phyloP scores from a whole-genome alignment of 2,113 vertebrate genomes.

The Sterna hirundo region DNA sequence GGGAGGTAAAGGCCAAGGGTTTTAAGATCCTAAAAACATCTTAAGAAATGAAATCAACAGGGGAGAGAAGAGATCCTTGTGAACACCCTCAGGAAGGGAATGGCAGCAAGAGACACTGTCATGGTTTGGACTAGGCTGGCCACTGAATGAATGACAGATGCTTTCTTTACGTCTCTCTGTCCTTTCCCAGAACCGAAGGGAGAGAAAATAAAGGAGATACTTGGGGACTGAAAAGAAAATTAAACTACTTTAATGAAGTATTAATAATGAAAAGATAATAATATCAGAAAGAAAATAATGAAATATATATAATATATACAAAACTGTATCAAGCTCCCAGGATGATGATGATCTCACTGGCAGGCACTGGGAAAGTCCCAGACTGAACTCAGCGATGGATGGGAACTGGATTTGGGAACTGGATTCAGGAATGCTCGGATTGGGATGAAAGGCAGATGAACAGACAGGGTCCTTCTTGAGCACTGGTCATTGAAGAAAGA shows the following conservation, averaged over 20 bases:
- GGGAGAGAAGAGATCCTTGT: neutral
- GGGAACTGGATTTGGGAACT: neutral
- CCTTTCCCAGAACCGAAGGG: neutral
- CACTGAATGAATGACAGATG: neutral
- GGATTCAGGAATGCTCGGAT: neutral
- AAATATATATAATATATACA: neutral
- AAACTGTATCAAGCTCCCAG: neutral
- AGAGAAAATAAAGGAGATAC: neutral
- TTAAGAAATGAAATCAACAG: neutral
- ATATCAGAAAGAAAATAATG: neutral
- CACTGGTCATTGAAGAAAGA: neutral
- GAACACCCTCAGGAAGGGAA: neutral
- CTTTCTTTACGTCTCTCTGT: neutral
- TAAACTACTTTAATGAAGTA: neutral
- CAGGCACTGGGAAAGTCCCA: neutral
- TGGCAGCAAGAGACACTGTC: neutral
- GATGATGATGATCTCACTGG: neutral
- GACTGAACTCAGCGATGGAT: neutral
- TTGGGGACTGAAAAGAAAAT: neutral
- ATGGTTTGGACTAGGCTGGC: neutral
- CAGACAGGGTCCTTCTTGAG: neutral
- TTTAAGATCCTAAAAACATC: neutral
- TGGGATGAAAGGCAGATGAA: neutral
- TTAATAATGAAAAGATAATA: neutral
- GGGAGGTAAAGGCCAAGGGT: accelerated